These are phyloP conservation scores for Iphiclides podalirius DNA, from an alignment of 2,888 invertebrate species.

Conservation along the genomic window DNA sequence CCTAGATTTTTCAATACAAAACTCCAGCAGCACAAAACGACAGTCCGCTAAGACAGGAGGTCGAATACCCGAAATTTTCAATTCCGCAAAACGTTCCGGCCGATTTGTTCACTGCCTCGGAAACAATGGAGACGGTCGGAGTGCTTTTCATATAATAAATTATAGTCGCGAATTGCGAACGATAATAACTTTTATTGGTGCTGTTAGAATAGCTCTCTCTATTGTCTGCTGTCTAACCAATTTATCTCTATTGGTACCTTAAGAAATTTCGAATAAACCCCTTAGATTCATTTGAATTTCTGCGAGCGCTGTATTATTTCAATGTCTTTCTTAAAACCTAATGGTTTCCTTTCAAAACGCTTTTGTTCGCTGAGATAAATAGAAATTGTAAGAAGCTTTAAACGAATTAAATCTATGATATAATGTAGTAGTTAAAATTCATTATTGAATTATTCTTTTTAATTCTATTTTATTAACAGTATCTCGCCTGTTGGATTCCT, in stretches of 20 bases:
- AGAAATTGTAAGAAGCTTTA: too few species aligned
- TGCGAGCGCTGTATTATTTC: not conserved
- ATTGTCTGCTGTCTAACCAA: slow-evolving; percentile 32
- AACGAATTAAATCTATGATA: too few species aligned
- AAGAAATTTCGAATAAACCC: slow-evolving; percentile 2
- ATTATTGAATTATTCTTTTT: too few species aligned
- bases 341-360: not conserved
- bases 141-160: slow-evolving; percentile 49
- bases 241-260: slow-evolving; percentile 5
- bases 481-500: too few species aligned
- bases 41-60: slow-evolving; percentile 3
- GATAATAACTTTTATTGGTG: slow-evolving; percentile 46
- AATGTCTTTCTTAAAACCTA: not conserved
- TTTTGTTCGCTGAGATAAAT: too few species aligned
- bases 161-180: slow-evolving; percentile 37
- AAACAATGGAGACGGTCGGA: slow-evolving; percentile 42
- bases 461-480: too few species aligned
- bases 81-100: slow-evolving; percentile 14
- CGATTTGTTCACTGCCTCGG: slow-evolving; percentile 30
- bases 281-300: not conserved
- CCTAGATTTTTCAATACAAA: slow-evolving; percentile 14
- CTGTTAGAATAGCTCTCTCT: slow-evolving; percentile 38
- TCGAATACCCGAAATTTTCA: slow-evolving; percentile 19
- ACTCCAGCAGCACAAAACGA: slow-evolving; percentile 8
- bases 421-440: too few species aligned